A percentile compares a stretch with the other conserved stretches of the same genome.
phyloP scores from a whole-genome alignment of 2,888 invertebrate species.

The Aphodius granarius region DNA sequence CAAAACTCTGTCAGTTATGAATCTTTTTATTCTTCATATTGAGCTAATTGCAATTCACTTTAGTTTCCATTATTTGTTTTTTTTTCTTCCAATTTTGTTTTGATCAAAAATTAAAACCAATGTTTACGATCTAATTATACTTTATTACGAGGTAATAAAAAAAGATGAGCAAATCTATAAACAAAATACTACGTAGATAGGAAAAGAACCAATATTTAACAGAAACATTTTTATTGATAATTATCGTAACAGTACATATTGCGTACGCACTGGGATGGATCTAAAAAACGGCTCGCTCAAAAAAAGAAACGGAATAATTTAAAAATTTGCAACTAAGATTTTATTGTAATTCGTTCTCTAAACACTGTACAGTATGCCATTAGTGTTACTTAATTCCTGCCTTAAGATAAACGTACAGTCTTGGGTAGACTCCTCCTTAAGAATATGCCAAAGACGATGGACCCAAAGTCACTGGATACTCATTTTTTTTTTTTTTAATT shows the following conservation, averaged over 20 bases:
- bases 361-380: conserved; percentile 51
- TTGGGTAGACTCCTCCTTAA: conserved; percentile 31
- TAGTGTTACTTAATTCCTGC: conserved; percentile 53
- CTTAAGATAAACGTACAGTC: conserved; percentile 31
- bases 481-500: background rate
- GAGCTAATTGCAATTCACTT: too few relatives aligned
- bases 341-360: conserved; percentile 35
- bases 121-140: background rate
- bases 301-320: conserved; percentile 32
- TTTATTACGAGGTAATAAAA: conserved; percentile 9
- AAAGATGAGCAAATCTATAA: background rate
- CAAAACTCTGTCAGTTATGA: too few relatives aligned
- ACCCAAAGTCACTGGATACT: conserved; percentile 38
- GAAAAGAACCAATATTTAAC: conserved; percentile 10
- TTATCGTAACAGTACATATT: conserved; percentile 23
- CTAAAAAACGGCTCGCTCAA: conserved; percentile 25
- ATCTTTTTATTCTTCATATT: too few relatives aligned
- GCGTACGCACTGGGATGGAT: conserved; percentile 26
- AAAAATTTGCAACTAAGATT: conserved; percentile 37
- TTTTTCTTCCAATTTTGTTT: background rate
- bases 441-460: conserved; percentile 33
- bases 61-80: too few relatives aligned
- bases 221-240: conserved; percentile 20
- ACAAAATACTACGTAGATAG: background rate
- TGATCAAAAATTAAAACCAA: conserved; percentile 3